Evolutionary conservation across 2,113 vertebrate genomes (phyloP), one percentile per base, ranked within the genome.

Genomic region (Pelmatolapia mariae): DNA sequence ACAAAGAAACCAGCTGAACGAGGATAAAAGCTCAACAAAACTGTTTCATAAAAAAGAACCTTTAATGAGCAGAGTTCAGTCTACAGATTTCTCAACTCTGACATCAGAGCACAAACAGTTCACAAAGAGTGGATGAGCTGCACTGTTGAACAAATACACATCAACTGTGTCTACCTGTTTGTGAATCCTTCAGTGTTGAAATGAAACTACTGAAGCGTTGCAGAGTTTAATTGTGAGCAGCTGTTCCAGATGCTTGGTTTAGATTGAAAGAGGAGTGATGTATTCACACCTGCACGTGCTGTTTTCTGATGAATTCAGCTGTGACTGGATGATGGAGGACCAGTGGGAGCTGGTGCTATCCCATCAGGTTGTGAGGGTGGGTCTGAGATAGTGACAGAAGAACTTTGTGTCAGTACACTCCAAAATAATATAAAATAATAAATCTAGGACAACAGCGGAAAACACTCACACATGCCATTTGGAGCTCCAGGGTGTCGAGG

Each of bases 391-490:
- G 36, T 5, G 50, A 80, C 18, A 81, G 38, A 80, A 81, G 8
- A 52, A 7, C 7, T 80, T 47, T 16, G 6, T 6, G 12, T 76
- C 24, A 53, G 38, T 29, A 87, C 40, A 78, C 4, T 47, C 3
- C 1, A 0, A 31, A 81, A 15, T 18, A 73, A 11, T 8, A 59
- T 13, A 13, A 4, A 16, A n/a, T 73, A 36, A 7, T 8, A 66
- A 84, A 76, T 8, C 9, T 19, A 11, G 10, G 38, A n/a, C n/a
- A 38, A 43, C 7, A 18, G 24, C 8, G 8, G 83, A 73, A 31
- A 78, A 84, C 33, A 97, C 98, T 98, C 93, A 99, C 98, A 98
- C 97, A 98, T 97, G 94, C 98, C 98, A 1, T 98, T 98, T 2
- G 98, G 97, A 3, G 98, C 96, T 22, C 97, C 97, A 2, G 97